Evolutionary conservation across 2,888 invertebrate species (phyloP).

Genomic region (Ecdyonurus torrentis): DNA sequence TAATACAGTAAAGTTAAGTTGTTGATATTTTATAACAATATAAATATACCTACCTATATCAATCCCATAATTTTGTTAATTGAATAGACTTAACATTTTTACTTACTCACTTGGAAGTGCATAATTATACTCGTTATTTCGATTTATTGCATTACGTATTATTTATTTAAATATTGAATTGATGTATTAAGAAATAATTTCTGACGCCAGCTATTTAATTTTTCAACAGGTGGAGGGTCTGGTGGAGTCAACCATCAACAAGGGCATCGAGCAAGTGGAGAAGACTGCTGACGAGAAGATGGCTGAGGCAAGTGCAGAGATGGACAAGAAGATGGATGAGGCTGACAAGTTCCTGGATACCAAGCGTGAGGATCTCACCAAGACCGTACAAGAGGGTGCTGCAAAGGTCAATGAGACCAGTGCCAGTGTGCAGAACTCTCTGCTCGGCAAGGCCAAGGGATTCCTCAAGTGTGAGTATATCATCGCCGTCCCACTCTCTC

Average conservation of each 20-base stretch:
- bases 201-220: not conserved
- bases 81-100: too few species aligned
- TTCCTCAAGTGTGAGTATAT: slow-evolving; percentile 20
- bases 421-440: slow-evolving; percentile 29
- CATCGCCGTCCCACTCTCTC: not conserved
- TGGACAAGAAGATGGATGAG: slow-evolving; percentile 43
- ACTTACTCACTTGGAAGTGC: too few species aligned
- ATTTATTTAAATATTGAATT: not conserved
- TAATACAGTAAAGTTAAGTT: too few species aligned
- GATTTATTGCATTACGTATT: too few species aligned
- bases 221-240: not conserved
- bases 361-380: slow-evolving; percentile 25
- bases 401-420: slow-evolving; percentile 26
- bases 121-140: too few species aligned
- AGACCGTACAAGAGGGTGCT: slow-evolving; percentile 15
- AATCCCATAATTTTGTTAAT: too few species aligned
- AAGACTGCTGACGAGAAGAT: slow-evolving; percentile 30
- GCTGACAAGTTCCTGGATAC: slow-evolving; percentile 42
- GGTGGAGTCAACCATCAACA: slow-evolving; percentile 23
- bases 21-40: too few species aligned
- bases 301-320: slow-evolving; percentile 32
- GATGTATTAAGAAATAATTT: not conserved
- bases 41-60: too few species aligned
- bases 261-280: slow-evolving; percentile 34
- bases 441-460: slow-evolving; percentile 33